Percentiles rank a stretch among this genome's conserved stretches.
These are phyloP conservation scores for Xenentodon cancila DNA, from an alignment of 2,797 vertebrate species.

Conservation along the genomic window DNA sequence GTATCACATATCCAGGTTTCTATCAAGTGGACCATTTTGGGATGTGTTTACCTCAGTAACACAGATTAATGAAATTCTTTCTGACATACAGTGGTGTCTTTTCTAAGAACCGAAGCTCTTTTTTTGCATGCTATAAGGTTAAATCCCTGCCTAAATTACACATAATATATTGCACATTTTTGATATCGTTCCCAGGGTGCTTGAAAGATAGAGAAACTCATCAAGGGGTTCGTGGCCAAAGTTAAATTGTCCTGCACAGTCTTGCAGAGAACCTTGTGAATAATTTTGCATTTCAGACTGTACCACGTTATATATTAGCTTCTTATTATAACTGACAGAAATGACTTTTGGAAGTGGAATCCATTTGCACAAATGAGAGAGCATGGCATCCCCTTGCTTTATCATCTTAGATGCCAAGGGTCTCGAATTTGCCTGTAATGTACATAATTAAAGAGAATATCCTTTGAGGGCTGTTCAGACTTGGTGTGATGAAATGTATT, in stretches of 20 bases:
- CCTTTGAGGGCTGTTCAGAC: constrained; percentile 44
- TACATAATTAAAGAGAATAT: constrained; percentile 76
- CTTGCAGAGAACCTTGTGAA: constrained; percentile 68
- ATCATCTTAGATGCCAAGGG: constrained; percentile 65
- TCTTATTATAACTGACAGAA: constrained; percentile 78
- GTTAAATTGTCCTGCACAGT: constrained; percentile 73
- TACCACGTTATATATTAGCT: constrained; percentile 75
- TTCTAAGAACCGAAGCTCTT: constrained; percentile 19
- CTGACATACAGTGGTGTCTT: constrained; percentile 1
- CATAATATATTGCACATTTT: constrained; percentile 63
- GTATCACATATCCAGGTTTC: constrained; percentile 13
- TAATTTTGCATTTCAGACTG: constrained; percentile 74
- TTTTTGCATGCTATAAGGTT: constrained; percentile 42
- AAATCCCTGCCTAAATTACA: constrained; percentile 50
- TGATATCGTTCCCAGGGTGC: constrained; percentile 54
- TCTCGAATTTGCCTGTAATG: constrained; percentile 61
- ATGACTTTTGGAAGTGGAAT: constrained; percentile 73
- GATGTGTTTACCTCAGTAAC: constrained; percentile 23
- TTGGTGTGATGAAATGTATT: constrained; percentile 43
- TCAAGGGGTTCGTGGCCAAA: constrained; percentile 60
- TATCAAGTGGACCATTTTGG: background rate
- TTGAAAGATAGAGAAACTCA: constrained; percentile 65
- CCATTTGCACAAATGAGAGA: constrained; percentile 69
- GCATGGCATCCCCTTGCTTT: constrained; percentile 65
- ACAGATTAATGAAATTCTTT: constrained; percentile 7